These are phyloP conservation scores for Maconellicoccus hirsutus DNA, from an alignment of 1,140 invertebrate genomes.

Conservation along the genomic window DNA sequence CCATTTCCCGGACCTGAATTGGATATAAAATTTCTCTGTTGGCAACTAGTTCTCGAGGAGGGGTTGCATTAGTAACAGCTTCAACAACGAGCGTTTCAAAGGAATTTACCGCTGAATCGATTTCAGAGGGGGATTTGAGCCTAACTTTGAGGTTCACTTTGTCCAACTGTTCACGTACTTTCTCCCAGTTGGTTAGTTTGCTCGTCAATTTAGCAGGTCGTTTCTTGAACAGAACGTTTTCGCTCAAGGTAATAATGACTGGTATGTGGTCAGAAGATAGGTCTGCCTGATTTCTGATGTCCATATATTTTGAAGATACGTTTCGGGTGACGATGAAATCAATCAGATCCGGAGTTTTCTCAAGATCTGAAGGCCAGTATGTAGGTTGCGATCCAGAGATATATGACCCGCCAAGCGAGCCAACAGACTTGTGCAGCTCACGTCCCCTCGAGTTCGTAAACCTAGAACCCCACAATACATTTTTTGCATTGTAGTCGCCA, in stretches of 20 bases:
- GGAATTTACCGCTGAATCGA: too few species aligned
- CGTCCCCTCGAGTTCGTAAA: not conserved
- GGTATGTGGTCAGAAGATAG: not conserved
- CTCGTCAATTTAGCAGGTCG: not conserved
- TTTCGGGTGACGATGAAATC: constrained; percentile 25
- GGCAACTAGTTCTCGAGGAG: too few species aligned
- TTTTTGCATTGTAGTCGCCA: constrained; percentile 37
- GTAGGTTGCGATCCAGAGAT: constrained; percentile 28
- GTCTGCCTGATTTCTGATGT: not conserved
- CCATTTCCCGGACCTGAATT: too few species aligned
- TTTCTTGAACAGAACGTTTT: not conserved
- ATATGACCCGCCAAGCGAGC: constrained; percentile 31
- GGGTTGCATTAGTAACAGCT: too few species aligned
- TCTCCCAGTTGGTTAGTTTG: not conserved
- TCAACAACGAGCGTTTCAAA: too few species aligned
- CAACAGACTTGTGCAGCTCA: constrained; percentile 26
- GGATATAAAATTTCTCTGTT: too few species aligned
- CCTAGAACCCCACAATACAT: constrained; percentile 33
- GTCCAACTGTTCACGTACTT: too few species aligned
- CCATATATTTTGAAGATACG: not conserved
- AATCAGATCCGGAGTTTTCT: constrained; percentile 23
- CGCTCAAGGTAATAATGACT: not conserved
- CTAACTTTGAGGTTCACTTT: too few species aligned
- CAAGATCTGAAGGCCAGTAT: constrained; percentile 24
- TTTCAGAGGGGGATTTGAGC: too few species aligned